A percentile compares a stretch with the other conserved stretches of the same genome.
phyloP scores from a whole-genome alignment of 2,888 invertebrate species.

The Pelosia muscerda region DNA sequence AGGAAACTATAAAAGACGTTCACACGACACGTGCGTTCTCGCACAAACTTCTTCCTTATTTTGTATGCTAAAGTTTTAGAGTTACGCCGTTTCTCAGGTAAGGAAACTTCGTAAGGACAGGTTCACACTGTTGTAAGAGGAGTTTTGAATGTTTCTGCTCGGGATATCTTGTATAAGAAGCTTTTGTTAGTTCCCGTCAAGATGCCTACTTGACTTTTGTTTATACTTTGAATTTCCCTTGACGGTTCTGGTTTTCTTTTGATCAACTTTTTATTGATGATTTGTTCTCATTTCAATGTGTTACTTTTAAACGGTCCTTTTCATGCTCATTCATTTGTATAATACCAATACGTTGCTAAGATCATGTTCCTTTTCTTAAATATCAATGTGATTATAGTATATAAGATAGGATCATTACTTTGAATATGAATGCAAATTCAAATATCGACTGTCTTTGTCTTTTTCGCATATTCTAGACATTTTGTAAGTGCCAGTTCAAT shows the following conservation, averaged over 20 bases:
- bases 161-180: slow-evolving; percentile 17
- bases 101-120: slow-evolving; percentile 32
- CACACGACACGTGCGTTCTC: slow-evolving; percentile 7
- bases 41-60: slow-evolving; percentile 8
- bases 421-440: too few relatives aligned
- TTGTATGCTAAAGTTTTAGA: slow-evolving; percentile 19
- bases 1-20: slow-evolving; percentile 14
- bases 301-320: neutral
- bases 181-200: slow-evolving; percentile 10
- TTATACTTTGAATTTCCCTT: slow-evolving; percentile 8
- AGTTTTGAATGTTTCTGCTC: slow-evolving; percentile 31
- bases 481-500: too few relatives aligned
- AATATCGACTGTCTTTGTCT: too few relatives aligned
- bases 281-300: too few relatives aligned
- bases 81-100: slow-evolving; percentile 28
- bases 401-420: too few relatives aligned
- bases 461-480: too few relatives aligned
- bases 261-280: too few relatives aligned
- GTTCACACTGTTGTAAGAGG: slow-evolving; percentile 33
- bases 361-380: too few relatives aligned
- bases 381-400: too few relatives aligned
- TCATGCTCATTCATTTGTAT: neutral
- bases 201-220: slow-evolving; percentile 9
- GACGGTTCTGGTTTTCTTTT: neutral
- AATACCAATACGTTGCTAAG: neutral